Evolutionary conservation across 35 echinoderm and acorn worm species (phyloP), one percentile per base, ranked within the genome.

Genomic region (Heliocidaris tuberculata): DNA sequence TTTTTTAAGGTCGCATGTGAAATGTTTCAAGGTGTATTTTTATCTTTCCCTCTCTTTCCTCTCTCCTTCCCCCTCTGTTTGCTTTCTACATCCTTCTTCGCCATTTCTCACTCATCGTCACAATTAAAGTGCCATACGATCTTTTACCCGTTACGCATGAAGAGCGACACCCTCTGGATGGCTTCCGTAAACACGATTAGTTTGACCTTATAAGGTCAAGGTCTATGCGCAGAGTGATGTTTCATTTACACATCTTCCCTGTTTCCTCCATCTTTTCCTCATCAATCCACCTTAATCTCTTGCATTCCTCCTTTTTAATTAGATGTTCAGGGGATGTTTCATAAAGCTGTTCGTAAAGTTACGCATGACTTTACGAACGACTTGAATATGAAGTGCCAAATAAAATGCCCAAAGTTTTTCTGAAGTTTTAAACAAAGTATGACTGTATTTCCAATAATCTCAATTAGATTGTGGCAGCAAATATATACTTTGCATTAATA

Each of bases 141-240:
- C 65, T 78, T 27, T 78, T n/a, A 6, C 65, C 21, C 21, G 65
- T 78, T 78, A 78, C 65, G 65, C 65, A 19, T 78, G 65, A 78
- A 78, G 65, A 78, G 65, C 65, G 65, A 78, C 21, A 78, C 65
- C 65, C 65, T 78, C 65, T 78, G 7, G 65, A 19, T 19, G 65
- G 65, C 65, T 78, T 78, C 65, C 65, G 65, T 78, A 78, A 78
- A 78, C 65, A 70, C 3, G 65, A 78, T n/a, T 24, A 21, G 65
- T 17, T 78, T 78, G 65, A 78, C 65, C 65, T 56, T n/a, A 78
- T 78, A 78, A 78, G 65, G 65, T 78, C 65, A 78, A 78, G 65
- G 65, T 78, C 65, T 19, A 78, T 78, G 21, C 65, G 65, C 65
- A 78, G 65, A 78, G 19, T 78, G 65, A 78, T n/a, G 65, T n/a